phyloP scores from a whole-genome alignment of 2,888 invertebrate genomes.

The Aleiodes testaceus region DNA sequence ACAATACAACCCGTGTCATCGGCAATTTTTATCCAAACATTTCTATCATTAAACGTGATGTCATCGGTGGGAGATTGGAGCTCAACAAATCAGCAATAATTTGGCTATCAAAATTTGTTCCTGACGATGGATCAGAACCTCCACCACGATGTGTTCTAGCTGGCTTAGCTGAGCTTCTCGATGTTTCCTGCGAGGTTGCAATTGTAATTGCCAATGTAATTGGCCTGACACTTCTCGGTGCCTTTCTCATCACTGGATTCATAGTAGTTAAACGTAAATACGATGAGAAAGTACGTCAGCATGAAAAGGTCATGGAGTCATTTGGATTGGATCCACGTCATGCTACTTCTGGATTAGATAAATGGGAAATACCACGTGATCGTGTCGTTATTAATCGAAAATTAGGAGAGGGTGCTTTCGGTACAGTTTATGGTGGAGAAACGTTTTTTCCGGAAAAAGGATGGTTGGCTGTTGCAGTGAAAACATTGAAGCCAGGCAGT shows the following conservation, averaged over 20 bases:
- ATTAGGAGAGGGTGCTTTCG: conserved; percentile 93
- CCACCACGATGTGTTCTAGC: conserved; percentile 80
- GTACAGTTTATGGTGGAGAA: conserved; percentile 94
- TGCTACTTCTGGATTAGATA: conserved; percentile 78
- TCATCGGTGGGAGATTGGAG: conserved; percentile 74
- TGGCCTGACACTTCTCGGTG: conserved; percentile 76
- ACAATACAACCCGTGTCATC: conserved; percentile 74
- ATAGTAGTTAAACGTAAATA: conserved; percentile 80
- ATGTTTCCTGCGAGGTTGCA: conserved; percentile 83
- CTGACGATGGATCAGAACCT: conserved; percentile 80
- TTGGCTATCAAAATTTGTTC: conserved; percentile 79
- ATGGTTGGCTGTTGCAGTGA: conserved; percentile 91
- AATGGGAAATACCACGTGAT: conserved; percentile 91
- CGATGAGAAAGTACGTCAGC: conserved; percentile 79
- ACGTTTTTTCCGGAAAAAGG: conserved; percentile 81
- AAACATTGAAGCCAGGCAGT: conserved; percentile 89
- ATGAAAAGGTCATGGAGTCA: conserved; percentile 81
- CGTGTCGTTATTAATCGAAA: conserved; percentile 89
- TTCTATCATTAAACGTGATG: conserved; percentile 72
- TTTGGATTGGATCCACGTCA: conserved; percentile 79
- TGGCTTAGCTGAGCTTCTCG: conserved; percentile 79
- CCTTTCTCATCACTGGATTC: conserved; percentile 78
- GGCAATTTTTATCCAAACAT: conserved; percentile 77
- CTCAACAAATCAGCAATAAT: conserved; percentile 76
- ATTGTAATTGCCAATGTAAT: conserved; percentile 80